These are phyloP conservation scores for Lithosia quadra DNA, from an alignment of 2,888 invertebrate genomes.

Conservation along the genomic window DNA sequence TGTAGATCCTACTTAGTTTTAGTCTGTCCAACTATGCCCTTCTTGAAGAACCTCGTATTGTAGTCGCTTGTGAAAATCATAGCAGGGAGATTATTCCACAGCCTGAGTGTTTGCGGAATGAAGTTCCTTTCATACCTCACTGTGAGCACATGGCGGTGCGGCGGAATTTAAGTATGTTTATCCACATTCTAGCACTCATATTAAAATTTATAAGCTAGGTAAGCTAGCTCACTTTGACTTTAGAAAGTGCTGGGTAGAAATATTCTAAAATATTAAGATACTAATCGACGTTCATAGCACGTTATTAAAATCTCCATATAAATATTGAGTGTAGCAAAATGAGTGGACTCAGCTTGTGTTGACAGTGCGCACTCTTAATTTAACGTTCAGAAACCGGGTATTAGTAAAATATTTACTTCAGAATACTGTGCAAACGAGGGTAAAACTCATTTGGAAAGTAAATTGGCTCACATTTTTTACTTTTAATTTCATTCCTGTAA, in stretches of 20 bases:
- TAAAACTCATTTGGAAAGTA: conserved; percentile 4
- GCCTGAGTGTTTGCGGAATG: not conserved
- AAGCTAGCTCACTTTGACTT: too few relatives aligned
- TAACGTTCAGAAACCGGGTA: not conserved
- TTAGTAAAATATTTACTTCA: not conserved
- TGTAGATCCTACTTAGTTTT: too few relatives aligned
- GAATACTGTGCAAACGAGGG: not conserved
- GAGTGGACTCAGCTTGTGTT: not conserved
- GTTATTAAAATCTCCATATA: not conserved
- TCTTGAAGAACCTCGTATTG: not conserved
- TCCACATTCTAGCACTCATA: not conserved
- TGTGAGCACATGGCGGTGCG: too few relatives aligned
- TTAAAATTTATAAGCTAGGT: not conserved
- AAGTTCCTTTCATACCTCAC: too few relatives aligned
- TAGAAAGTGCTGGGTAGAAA: too few relatives aligned
- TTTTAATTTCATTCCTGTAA: not conserved
- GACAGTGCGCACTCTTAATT: conserved; percentile 1
- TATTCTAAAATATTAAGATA: too few relatives aligned
- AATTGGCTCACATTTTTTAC: not conserved
- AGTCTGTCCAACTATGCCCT: too few relatives aligned
- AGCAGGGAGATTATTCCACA: not conserved
- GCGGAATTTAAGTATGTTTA: not conserved
- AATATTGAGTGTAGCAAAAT: conserved; percentile 4
- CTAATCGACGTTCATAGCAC: not conserved
- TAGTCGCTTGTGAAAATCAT: not conserved